Conservation (phyloP, 2,797 vertebrate species). For the Bradypus variegatus region DNA sequence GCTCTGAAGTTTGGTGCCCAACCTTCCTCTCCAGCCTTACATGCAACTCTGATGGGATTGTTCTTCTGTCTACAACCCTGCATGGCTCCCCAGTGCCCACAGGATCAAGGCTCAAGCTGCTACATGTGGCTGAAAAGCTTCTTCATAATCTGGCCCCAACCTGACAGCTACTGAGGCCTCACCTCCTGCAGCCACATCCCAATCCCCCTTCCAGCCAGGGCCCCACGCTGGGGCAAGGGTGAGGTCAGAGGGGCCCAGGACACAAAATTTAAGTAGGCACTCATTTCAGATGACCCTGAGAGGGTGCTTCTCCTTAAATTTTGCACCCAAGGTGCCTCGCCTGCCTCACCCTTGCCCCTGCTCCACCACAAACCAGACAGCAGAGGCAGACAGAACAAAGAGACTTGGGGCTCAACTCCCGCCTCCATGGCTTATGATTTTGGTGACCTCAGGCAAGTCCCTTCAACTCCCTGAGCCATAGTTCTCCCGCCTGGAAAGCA, state of each 20-base stretch:
- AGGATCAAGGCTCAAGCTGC: too few relatives aligned
- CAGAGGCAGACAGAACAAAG: neutral
- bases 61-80: neutral
- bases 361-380: neutral
- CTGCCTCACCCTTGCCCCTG: rapidly evolving
- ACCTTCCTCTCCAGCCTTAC: neutral
- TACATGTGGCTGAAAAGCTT: rapidly evolving
- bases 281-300: neutral
- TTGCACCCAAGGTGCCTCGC: neutral
- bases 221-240: neutral
- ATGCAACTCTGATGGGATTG: rapidly evolving
- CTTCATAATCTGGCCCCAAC: neutral
- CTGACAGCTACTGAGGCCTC: neutral
- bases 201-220: neutral
- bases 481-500: neutral
- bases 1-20: neutral
- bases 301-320: neutral
- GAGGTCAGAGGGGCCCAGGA: neutral
- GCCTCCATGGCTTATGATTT: neutral
- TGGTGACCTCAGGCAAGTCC: neutral
- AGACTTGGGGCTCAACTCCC: neutral
- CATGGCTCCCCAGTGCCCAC: neutral
- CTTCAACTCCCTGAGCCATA: neutral
- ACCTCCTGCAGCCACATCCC: constrained; percentile 15
- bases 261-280: too few relatives aligned